Evolutionary conservation across 2,888 invertebrate genomes (phyloP).

Genomic region (Poecilus cupreus): DNA sequence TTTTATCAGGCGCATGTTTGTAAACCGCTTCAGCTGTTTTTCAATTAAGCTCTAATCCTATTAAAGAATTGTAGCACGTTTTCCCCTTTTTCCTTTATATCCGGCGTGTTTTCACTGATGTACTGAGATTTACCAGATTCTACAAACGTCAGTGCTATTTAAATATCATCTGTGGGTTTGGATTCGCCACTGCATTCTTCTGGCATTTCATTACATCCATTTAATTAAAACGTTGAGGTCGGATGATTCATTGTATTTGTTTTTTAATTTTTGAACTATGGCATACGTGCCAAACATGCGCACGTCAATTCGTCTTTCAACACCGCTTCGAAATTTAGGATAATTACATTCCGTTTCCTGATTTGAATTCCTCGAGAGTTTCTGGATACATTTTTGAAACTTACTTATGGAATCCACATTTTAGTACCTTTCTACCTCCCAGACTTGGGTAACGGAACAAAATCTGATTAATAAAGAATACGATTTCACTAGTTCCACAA

Average conservation of each 20-base stretch:
- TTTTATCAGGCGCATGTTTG: slow-evolving; percentile 40
- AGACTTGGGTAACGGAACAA: too few species aligned
- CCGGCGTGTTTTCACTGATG: slow-evolving; percentile 33
- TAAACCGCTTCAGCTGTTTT: slow-evolving; percentile 52
- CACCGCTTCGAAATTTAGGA: too few species aligned
- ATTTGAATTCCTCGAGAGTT: too few species aligned
- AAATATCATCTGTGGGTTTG: slow-evolving; percentile 10
- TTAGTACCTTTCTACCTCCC: too few species aligned
- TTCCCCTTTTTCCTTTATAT: slow-evolving; percentile 21
- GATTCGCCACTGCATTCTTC: neutral
- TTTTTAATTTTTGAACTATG: neutral
- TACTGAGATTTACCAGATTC: slow-evolving; percentile 32
- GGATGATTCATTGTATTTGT: neutral
- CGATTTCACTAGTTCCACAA: too few species aligned
- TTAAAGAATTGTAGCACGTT: slow-evolving; percentile 51
- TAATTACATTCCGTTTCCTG: too few species aligned
- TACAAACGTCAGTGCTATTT: slow-evolving; percentile 19
- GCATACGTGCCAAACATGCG: too few species aligned
- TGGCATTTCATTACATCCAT: neutral
- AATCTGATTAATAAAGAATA: too few species aligned
- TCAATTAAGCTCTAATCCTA: slow-evolving; percentile 52
- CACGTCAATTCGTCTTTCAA: too few species aligned
- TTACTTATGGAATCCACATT: too few species aligned
- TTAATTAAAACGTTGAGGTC: neutral
- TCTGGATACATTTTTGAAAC: too few species aligned